Evolutionary conservation across 2,888 invertebrate species (phyloP).

Genomic region (Hirtodrosophila cameraria): DNA sequence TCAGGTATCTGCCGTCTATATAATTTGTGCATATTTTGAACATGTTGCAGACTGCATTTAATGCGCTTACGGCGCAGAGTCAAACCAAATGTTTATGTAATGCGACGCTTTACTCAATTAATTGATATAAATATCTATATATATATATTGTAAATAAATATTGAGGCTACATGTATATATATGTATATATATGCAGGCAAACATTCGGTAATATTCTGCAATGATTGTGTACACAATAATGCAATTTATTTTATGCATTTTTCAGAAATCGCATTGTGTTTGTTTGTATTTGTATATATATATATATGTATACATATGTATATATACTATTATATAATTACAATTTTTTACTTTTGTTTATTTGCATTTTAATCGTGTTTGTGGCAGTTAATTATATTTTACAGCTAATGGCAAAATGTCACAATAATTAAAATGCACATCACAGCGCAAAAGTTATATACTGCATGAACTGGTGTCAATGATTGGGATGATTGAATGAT

Average conservation of each 20-base stretch:
- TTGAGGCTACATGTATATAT: neutral
- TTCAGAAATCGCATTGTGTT: conserved; percentile 3
- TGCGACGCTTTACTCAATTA: conserved; percentile 56
- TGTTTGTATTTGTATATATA: neutral
- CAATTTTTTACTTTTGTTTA: conserved; percentile 49
- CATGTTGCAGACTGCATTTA: conserved; percentile 36
- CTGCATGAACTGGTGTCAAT: neutral
- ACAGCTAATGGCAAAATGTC: conserved; percentile 77
- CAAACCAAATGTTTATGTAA: conserved; percentile 61
- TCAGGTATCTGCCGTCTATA: conserved; percentile 10
- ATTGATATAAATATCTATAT: conserved; percentile 51
- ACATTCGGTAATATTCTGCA: neutral
- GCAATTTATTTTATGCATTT: conserved; percentile 66
- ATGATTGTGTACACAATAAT: conserved; percentile 51
- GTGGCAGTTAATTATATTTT: conserved; percentile 75
- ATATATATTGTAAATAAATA: neutral
- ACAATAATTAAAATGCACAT: conserved; percentile 73
- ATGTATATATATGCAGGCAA: neutral
- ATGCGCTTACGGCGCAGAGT: conserved; percentile 43
- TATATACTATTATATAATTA: conserved; percentile 3
- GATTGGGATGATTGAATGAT: neutral
- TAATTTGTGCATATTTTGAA: conserved; percentile 35
- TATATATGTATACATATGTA: conserved; percentile 1
- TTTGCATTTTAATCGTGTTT: conserved; percentile 69
- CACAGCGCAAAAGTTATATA: conserved; percentile 20